A percentile compares a stretch with the other conserved stretches of the same genome.
These are phyloP conservation scores for Artemisiospiza belli DNA, from an alignment of 2,113 vertebrate genomes.

Conservation along the genomic window DNA sequence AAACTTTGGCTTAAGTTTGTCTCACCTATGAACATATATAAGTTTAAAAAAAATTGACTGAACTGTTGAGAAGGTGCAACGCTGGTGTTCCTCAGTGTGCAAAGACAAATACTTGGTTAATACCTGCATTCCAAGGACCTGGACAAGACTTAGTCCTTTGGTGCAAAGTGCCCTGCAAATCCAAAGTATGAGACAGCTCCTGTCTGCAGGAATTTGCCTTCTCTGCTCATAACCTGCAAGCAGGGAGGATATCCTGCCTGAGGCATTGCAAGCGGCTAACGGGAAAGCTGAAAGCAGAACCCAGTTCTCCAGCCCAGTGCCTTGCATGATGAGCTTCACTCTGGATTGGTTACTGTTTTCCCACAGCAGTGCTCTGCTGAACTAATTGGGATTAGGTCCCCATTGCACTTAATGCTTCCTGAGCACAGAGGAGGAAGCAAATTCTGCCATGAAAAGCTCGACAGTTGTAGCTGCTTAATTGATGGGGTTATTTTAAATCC, in stretches of 20 bases:
- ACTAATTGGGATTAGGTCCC: constrained; percentile 7
- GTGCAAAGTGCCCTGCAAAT: background rate
- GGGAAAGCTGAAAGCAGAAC: background rate
- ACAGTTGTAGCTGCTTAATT: constrained; percentile 37
- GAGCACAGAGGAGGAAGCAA: constrained; percentile 27
- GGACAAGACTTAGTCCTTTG: background rate
- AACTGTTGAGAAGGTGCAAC: background rate
- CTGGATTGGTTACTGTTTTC: background rate
- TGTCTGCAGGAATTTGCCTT: background rate
- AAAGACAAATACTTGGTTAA: background rate
- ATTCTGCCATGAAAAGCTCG: background rate
- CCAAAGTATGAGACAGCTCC: background rate
- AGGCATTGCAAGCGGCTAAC: background rate
- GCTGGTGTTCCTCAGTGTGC: background rate
- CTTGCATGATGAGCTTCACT: background rate
- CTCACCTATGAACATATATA: rapidly evolving
- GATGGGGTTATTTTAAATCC: constrained; percentile 63
- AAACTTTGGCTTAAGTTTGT: background rate
- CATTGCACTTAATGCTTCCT: constrained; percentile 11
- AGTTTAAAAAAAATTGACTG: background rate
- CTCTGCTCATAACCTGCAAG: background rate
- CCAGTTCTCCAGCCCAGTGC: background rate
- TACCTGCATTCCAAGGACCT: background rate
- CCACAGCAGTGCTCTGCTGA: background rate
- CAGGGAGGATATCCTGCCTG: background rate